These are phyloP conservation scores for Probaryconus sp. DNA, from an alignment of 1,140 invertebrate genomes.

Conservation along the genomic window DNA sequence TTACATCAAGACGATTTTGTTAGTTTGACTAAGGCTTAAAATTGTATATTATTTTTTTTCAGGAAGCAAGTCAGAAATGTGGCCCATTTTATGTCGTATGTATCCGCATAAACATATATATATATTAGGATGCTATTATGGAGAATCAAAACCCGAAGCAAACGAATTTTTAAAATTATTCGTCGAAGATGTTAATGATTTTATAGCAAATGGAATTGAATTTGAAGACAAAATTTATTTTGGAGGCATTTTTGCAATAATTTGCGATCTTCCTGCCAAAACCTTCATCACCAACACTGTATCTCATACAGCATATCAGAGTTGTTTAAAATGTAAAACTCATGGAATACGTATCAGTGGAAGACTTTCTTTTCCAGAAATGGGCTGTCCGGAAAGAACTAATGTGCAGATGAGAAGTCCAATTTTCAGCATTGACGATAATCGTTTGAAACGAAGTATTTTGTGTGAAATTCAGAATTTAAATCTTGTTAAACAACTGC, in stretches of 20 bases:
- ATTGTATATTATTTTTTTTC: too few species aligned
- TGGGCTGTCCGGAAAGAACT: constrained; percentile 2
- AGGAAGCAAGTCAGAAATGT: too few species aligned
- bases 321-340: constrained; percentile 18
- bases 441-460: background rate
- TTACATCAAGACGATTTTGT: too few species aligned
- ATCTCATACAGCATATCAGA: background rate
- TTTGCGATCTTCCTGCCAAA: constrained; percentile 21
- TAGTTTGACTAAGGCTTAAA: too few species aligned
- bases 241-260: background rate
- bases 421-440: background rate
- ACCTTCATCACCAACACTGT: background rate
- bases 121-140: constrained; percentile 14
- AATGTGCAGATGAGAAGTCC: background rate
- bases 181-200: background rate
- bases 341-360: background rate
- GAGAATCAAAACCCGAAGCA: background rate
- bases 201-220: background rate
- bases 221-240: background rate
- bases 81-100: too few species aligned
- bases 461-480: constrained; percentile 11
- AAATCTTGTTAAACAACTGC: constrained; percentile 8
- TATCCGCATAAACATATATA: constrained; percentile 12
- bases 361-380: constrained; percentile 25
- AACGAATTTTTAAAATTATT: constrained; percentile 12